A percentile compares a stretch with the other conserved stretches of the same genome.
Evolutionary conservation across 2,888 invertebrate species (phyloP).

Genomic region (Dasysyrphus tricinctus): DNA sequence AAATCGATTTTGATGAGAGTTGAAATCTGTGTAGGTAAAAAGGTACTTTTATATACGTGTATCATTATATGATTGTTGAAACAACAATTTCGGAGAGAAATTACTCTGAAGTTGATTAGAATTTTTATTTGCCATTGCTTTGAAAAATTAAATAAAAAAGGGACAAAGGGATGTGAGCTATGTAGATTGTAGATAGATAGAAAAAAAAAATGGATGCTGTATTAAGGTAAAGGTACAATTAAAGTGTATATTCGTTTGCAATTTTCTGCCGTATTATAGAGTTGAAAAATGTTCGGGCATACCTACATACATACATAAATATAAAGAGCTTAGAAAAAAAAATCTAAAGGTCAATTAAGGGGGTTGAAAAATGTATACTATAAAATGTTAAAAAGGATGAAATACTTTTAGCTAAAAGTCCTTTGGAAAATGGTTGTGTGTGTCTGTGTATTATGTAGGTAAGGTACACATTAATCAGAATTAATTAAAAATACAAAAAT

Average conservation of each 20-base stretch:
- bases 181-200: no score
- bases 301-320: neutral
- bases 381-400: neutral
- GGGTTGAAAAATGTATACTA: conserved; percentile 4
- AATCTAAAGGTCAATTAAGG: conserved; percentile 16
- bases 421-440: neutral
- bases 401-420: neutral
- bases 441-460: no score
- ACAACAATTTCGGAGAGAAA: neutral
- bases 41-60: neutral
- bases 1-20: conserved; percentile 32
- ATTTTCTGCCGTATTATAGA: neutral
- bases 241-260: neutral
- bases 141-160: neutral
- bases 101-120: conserved; percentile 18
- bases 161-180: neutral
- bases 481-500: neutral
- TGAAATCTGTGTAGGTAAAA: conserved; percentile 2
- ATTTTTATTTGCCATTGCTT: neutral
- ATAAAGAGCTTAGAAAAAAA: neutral
- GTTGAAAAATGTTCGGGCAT: neutral
- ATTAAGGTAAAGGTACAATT: neutral
- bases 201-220: conserved; percentile 6
- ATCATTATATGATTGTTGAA: conserved; percentile 5
- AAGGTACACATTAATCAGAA: conserved; percentile 14